phyloP scores from a whole-genome alignment of 2,888 invertebrate genomes.

The Nebria brevicollis region DNA sequence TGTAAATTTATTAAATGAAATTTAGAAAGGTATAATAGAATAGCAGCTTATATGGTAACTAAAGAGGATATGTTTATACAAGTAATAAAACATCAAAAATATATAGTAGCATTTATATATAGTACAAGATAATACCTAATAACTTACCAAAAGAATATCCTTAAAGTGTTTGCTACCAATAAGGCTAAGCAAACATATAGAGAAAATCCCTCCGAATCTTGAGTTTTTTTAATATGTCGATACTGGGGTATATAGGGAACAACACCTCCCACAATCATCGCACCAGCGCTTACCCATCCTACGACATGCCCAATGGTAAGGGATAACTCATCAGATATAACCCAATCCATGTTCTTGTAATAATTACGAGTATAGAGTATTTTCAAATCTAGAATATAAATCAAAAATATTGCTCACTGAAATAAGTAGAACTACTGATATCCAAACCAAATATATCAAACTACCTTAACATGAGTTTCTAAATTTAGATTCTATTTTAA shows the following conservation, averaged over 20 bases:
- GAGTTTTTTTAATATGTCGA: slow-evolving; percentile 87
- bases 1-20: no score
- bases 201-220: slow-evolving; percentile 97
- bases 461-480: no score
- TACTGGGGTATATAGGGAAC: slow-evolving; percentile 98
- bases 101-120: slow-evolving; percentile 26
- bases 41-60: no score
- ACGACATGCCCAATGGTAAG: slow-evolving; percentile 80
- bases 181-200: slow-evolving; percentile 95
- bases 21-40: no score
- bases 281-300: slow-evolving; percentile 83
- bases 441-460: no score
- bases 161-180: slow-evolving; percentile 93
- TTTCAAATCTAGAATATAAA: no score
- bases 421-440: no score
- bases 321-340: slow-evolving; percentile 79
- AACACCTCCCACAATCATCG: slow-evolving; percentile 95
- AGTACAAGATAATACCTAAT: slow-evolving; percentile 29
- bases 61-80: not conserved
- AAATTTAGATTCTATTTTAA: no score
- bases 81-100: slow-evolving; percentile 8
- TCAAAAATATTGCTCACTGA: no score
- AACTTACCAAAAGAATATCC: slow-evolving; percentile 97
- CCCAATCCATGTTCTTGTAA: slow-evolving; percentile 74
- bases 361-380: not conserved